Evolutionary conservation across 2,113 vertebrate genomes (phyloP), one percentile per base, ranked within the genome.

Genomic region (Hippocampus abdominalis): DNA sequence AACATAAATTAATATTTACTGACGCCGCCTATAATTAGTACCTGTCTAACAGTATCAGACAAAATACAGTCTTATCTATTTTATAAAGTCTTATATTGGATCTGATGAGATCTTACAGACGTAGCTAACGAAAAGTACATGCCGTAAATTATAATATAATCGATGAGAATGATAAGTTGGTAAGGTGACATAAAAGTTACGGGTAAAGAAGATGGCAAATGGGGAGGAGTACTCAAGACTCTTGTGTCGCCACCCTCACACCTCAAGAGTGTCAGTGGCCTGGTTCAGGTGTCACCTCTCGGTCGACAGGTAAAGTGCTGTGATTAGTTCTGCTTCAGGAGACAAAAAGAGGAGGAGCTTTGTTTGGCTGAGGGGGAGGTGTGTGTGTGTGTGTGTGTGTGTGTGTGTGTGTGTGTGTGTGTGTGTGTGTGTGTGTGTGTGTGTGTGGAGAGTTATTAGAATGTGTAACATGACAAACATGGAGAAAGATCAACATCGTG

Each of bases 251-350:
- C 65, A 2, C 8, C 70, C 61, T 44, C 68, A 59, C 57, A 18
- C 57, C 46, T 61, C 65, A 66, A 63, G 10, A 44, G 10, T 77
- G 73, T 66, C 78, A 59, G 73, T 68, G 83, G 67, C 72, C 53
- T 8, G 75, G 79, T 87, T 90, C 89, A 88, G 87, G 87, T 91
- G 80, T 88, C 89, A 84, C 78, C 76, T 88, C 80, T 80, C 68
- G 71, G 87, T 81, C 82, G 78, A 81, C 87, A 86, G 89, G 87
- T 90, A 90, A 90, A 90, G 82, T 91, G 87, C 76, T 54, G 77
- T 89, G 86, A 91, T 91, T 91, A 90, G 85, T 88, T 86, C 78
- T 80, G 87, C 85, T 73, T 64, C 25, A 2, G 74, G 79, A 18
- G 75, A 87, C 84, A 89, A 90, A 82, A 70, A 83, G 71, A 78